Evolutionary conservation across 1,140 invertebrate species (phyloP).

Genomic region (Neodiprion fabricii): DNA sequence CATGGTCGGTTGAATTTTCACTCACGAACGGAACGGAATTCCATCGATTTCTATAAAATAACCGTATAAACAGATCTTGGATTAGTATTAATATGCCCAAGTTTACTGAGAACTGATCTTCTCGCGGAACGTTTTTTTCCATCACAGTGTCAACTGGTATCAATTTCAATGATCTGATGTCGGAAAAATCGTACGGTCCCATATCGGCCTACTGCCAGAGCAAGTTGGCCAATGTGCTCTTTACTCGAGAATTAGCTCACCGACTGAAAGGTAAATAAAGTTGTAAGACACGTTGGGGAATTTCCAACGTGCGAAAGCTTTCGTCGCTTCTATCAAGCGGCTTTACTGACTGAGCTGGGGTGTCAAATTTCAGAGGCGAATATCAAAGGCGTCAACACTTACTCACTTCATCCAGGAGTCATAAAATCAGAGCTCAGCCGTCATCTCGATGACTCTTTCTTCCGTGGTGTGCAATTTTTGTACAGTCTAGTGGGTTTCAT

Average conservation of each 20-base stretch:
- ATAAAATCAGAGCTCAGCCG: slow-evolving; percentile 78
- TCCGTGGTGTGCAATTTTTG: slow-evolving; percentile 51
- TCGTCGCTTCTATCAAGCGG: slow-evolving; percentile 37
- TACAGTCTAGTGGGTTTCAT: slow-evolving; percentile 50
- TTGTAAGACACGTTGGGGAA: background rate
- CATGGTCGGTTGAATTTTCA: background rate
- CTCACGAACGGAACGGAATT: slow-evolving; percentile 11
- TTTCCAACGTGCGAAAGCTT: background rate
- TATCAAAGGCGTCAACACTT: slow-evolving; percentile 67
- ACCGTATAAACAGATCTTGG: slow-evolving; percentile 29
- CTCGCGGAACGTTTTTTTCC: background rate
- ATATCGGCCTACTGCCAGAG: slow-evolving; percentile 72
- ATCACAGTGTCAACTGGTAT: slow-evolving; percentile 61
- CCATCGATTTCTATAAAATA: slow-evolving; percentile 53
- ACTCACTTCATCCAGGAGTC: slow-evolving; percentile 76
- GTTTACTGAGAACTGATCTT: background rate
- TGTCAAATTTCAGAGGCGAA: slow-evolving; percentile 47
- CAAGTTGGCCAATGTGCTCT: slow-evolving; percentile 79
- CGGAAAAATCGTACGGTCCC: slow-evolving; percentile 68
- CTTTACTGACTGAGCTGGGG: slow-evolving; percentile 24
- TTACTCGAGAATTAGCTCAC: slow-evolving; percentile 68
- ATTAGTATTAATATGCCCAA: background rate
- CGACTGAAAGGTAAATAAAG: slow-evolving; percentile 62
- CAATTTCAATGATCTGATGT: slow-evolving; percentile 75
- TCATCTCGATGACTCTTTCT: slow-evolving; percentile 65